phyloP scores from a whole-genome alignment of 1,140 invertebrate genomes.

The Drosophila ohnishii region DNA sequence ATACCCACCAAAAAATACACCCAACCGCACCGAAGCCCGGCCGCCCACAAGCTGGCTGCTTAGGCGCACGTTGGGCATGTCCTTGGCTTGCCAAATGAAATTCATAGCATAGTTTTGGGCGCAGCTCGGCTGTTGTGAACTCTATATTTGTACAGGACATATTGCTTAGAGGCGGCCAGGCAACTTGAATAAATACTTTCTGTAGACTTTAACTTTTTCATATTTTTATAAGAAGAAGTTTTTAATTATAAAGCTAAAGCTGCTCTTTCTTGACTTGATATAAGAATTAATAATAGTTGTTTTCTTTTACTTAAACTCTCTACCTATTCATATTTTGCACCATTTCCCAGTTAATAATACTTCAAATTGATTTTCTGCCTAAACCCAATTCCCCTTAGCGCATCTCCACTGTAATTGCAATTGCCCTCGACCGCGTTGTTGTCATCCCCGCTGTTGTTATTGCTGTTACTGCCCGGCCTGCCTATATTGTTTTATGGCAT shows the following conservation, averaged over 20 bases:
- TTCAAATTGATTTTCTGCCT: conserved; percentile 1
- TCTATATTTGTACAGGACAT: conserved; percentile 53
- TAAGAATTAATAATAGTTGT: too few species aligned
- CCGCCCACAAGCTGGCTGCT: conserved; percentile 52
- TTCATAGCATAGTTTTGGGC: conserved; percentile 77
- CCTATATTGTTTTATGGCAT: conserved; percentile 81
- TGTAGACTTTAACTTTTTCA: neutral
- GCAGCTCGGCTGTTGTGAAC: conserved; percentile 49
- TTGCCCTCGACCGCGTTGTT: conserved; percentile 40
- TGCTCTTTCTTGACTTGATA: neutral
- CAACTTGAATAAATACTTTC: conserved; percentile 8
- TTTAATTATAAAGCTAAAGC: neutral
- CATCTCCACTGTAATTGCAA: conserved; percentile 56
- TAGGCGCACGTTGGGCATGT: conserved; percentile 78
- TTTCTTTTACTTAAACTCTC: too few species aligned
- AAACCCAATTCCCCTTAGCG: conserved; percentile 10
- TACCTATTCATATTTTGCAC: too few species aligned
- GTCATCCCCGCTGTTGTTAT: conserved; percentile 34
- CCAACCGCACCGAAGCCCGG: conserved; percentile 2
- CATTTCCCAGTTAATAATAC: accelerated
- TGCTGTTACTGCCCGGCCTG: conserved; percentile 47
- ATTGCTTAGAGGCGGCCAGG: conserved; percentile 21
- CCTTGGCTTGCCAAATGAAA: conserved; percentile 81
- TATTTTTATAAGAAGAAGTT: neutral
- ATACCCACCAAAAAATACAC: conserved; percentile 7